A percentile compares a stretch with the other conserved stretches of the same genome.
phyloP scores from a whole-genome alignment of 2,113 vertebrate genomes.

The Caretta caretta region DNA sequence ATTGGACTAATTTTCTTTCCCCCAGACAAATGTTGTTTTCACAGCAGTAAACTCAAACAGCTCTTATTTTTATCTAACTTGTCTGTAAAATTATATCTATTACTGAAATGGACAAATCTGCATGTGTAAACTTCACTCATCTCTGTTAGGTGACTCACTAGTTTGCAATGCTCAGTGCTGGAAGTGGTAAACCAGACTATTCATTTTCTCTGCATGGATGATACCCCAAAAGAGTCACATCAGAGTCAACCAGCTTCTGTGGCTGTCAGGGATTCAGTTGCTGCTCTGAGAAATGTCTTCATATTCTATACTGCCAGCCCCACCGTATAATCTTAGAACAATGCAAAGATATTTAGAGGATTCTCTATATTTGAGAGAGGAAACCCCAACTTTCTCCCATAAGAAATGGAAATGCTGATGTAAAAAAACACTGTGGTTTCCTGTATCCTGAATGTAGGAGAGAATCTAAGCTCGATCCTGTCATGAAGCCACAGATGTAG shows the following conservation, averaged over 20 bases:
- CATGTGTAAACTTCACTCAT: background rate
- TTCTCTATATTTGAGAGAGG: background rate
- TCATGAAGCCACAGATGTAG: background rate
- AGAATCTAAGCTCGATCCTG: background rate
- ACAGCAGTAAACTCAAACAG: background rate
- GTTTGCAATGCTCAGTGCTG: background rate
- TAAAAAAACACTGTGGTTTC: background rate
- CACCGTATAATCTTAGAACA: background rate
- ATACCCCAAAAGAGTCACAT: background rate
- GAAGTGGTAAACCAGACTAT: background rate
- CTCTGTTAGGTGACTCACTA: background rate
- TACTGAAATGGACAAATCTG: background rate
- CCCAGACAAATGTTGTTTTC: background rate
- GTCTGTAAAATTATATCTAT: background rate
- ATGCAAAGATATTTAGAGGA: background rate
- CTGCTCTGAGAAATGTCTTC: background rate
- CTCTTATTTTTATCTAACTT: background rate
- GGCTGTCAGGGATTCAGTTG: background rate
- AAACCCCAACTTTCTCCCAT: too few relatives aligned
- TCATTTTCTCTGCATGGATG: background rate
- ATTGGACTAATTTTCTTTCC: background rate
- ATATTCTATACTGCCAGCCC: background rate
- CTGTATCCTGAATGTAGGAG: background rate
- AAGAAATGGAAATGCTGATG: background rate
- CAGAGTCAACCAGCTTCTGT: background rate